A percentile compares a stretch with the other conserved stretches of the same genome.
Conservation (phyloP, 1,140 invertebrate genomes). For the Leptinotarsa undecemlineata region DNA sequence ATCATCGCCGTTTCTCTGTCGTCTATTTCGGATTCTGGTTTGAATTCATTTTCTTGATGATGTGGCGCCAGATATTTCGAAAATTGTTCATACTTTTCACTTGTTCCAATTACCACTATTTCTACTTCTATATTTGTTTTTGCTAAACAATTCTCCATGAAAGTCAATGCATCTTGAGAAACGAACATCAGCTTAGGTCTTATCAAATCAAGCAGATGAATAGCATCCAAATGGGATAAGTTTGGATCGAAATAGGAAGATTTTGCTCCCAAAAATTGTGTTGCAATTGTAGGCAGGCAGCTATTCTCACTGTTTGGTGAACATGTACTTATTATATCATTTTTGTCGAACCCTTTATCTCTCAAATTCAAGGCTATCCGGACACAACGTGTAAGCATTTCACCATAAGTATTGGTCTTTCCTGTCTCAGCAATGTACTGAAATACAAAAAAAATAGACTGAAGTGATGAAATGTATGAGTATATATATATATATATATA, state of each 20-base stretch:
- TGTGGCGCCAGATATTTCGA: slow-evolving; percentile 23
- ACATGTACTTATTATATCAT: slow-evolving; percentile 15
- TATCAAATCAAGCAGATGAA: slow-evolving; percentile 17
- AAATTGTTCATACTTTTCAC: slow-evolving; percentile 32
- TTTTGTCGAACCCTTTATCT: slow-evolving; percentile 12
- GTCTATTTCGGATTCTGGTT: slow-evolving; percentile 19
- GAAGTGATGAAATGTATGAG: too few species aligned
- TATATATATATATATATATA: too few species aligned
- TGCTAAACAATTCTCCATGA: slow-evolving; percentile 19
- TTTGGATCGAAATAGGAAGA: slow-evolving; percentile 10
- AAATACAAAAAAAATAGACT: neutral
- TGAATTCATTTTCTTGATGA: slow-evolving; percentile 29
- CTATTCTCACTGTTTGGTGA: slow-evolving; percentile 6
- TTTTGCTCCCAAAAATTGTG: slow-evolving; percentile 1
- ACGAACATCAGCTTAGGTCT: slow-evolving; percentile 23
- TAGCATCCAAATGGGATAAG: slow-evolving; percentile 9
- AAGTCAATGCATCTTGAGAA: neutral
- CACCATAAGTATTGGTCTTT: neutral
- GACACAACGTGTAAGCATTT: neutral
- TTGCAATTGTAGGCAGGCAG: slow-evolving; percentile 10
- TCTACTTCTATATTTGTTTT: slow-evolving; percentile 16
- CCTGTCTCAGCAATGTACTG: slow-evolving; percentile 14
- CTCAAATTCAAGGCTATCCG: neutral
- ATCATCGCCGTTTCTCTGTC: slow-evolving; percentile 36
- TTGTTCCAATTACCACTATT: slow-evolving; percentile 39